Evolutionary conservation across 2,888 invertebrate genomes (phyloP).

Genomic region (Sturmia bella): DNA sequence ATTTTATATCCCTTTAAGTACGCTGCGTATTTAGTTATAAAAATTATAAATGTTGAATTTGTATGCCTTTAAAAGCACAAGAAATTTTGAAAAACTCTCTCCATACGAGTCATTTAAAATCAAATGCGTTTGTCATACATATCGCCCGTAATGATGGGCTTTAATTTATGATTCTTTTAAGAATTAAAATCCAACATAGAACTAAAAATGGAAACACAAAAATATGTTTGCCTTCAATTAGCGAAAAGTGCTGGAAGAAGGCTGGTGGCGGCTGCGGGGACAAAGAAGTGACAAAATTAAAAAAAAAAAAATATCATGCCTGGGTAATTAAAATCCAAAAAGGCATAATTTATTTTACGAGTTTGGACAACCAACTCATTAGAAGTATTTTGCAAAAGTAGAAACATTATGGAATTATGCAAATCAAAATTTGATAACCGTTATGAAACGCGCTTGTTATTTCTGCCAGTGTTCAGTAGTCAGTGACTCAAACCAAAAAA

Average conservation of each 20-base stretch:
- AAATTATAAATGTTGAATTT: slow-evolving; percentile 28
- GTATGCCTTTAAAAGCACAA: slow-evolving; percentile 9
- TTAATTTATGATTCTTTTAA: slow-evolving; percentile 29
- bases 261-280: too few relatives aligned
- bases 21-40: slow-evolving; percentile 37
- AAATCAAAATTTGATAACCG: too few relatives aligned
- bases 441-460: too few relatives aligned
- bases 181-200: slow-evolving; percentile 2
- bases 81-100: slow-evolving; percentile 7
- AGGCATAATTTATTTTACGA: too few relatives aligned
- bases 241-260: too few relatives aligned
- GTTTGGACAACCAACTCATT: too few relatives aligned
- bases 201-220: slow-evolving; percentile 24
- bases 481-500: too few relatives aligned
- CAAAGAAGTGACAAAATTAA: neutral
- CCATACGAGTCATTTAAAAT: slow-evolving; percentile 25
- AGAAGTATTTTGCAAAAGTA: too few relatives aligned
- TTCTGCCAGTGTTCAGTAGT: too few relatives aligned
- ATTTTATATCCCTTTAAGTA: slow-evolving; percentile 29
- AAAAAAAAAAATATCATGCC: neutral
- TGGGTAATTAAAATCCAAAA: too few relatives aligned
- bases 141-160: too few relatives aligned
- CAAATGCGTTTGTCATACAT: neutral
- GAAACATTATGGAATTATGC: too few relatives aligned
- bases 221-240: neutral